Evolutionary conservation across 2,888 invertebrate genomes (phyloP).

Genomic region (Cheilosia pagana): DNA sequence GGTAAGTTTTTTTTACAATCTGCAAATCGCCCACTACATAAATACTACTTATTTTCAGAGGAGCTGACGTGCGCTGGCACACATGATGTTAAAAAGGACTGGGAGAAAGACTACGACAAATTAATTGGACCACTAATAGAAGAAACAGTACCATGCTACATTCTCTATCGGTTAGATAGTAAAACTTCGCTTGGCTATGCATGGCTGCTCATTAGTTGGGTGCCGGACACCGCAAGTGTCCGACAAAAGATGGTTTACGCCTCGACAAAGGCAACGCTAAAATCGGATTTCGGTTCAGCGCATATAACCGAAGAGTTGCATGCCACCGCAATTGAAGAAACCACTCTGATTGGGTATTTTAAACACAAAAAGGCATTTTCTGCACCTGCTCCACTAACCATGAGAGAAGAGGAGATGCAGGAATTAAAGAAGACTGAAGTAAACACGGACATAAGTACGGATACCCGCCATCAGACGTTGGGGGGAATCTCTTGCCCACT

Average conservation of each 20-base stretch:
- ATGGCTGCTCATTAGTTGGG: constrained; percentile 97
- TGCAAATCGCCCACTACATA: not conserved
- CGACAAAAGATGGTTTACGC: constrained; percentile 98
- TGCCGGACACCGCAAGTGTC: constrained; percentile 95
- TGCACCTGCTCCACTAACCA: constrained; percentile 95
- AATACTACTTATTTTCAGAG: constrained; percentile 84
- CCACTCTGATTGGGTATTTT: constrained; percentile 91
- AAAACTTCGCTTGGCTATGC: constrained; percentile 92
- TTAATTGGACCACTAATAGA: constrained; percentile 88
- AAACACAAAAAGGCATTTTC: constrained; percentile 90
- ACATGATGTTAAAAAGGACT: constrained; percentile 88
- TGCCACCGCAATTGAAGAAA: constrained; percentile 92
- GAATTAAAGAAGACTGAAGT: constrained; percentile 90
- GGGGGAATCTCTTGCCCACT: constrained; percentile 96
- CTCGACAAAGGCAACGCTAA: constrained; percentile 98
- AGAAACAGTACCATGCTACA: constrained; percentile 94
- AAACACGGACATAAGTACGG: constrained; percentile 90
- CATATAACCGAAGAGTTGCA: constrained; percentile 97
- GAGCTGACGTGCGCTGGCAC: constrained; percentile 88
- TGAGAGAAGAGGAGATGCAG: constrained; percentile 92
- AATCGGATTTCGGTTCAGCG: constrained; percentile 97
- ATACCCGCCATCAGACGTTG: constrained; percentile 94
- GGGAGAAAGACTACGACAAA: constrained; percentile 94
- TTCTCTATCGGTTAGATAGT: constrained; percentile 93
- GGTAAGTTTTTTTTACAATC: constrained; percentile 84